Conservation (phyloP, 2,888 invertebrate species). For the Trilocha varians region DNA sequence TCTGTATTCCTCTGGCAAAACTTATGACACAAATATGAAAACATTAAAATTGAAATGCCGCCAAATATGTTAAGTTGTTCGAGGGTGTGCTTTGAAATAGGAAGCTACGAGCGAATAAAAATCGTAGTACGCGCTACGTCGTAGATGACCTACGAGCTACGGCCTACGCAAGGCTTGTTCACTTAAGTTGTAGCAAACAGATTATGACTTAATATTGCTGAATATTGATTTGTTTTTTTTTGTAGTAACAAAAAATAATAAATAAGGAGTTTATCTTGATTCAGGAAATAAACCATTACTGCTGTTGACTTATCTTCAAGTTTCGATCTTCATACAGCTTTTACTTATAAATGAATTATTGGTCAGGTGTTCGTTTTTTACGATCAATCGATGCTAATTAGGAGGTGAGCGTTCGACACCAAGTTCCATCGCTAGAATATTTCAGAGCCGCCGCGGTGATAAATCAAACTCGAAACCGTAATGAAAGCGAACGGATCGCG, state of each 20-base stretch:
- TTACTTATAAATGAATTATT: not conserved
- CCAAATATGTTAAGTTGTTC: conserved; percentile 62
- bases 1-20: conserved; percentile 59
- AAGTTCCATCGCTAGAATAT: conserved; percentile 66
- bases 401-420: conserved; percentile 65
- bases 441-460: conserved; percentile 68
- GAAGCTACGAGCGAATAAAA: conserved; percentile 48
- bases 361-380: conserved; percentile 26
- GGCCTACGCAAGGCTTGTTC: conserved; percentile 24
- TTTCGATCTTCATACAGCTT: not conserved
- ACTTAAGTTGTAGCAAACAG: conserved; percentile 14
- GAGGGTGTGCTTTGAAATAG: conserved; percentile 29
- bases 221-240: not conserved
- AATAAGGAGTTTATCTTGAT: too few species aligned
- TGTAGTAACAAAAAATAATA: too few species aligned
- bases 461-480: conserved; percentile 74
- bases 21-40: conserved; percentile 66
- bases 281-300: too few species aligned
- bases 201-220: not conserved
- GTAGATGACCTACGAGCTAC: conserved; percentile 49
- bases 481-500: conserved; percentile 74
- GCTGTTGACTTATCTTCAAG: too few species aligned
- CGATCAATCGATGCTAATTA: conserved; percentile 66
- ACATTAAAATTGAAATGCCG: conserved; percentile 66
- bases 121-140: conserved; percentile 42